Evolutionary conservation across 2,113 vertebrate genomes (phyloP), one percentile per base, ranked within the genome.

Genomic region (Notarius quadriscutis): DNA sequence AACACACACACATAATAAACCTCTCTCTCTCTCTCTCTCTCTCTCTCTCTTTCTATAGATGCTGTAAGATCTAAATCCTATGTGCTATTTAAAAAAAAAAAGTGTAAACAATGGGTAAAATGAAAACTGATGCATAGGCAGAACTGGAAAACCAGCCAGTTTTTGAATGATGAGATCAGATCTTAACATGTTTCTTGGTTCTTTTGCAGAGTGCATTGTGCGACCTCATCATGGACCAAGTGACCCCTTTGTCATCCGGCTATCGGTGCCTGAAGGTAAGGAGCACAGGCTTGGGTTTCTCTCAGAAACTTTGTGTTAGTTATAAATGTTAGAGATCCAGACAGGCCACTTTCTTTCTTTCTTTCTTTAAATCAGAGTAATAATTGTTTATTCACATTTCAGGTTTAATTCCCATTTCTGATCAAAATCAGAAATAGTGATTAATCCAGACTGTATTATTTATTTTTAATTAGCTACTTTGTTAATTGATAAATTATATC

Each of bases 211-310:
- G 34, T 41, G 14, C 60, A 83, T 96, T 97, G 96, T 96, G 95
- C 93, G 95, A 96, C 55, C 94, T 96, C 91, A 95, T 91, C 84
- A 96, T 96, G 96, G 96, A 97, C 91, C 96, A 97, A 90, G 96
- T 97, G 7, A 96, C 96, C 63, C 96, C 96, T 0, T 93, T 96
- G 63, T 95, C 95, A 1, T 94, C 83, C 71, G 83, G 92, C 77
- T 96, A 95, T 87, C 93, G 96, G 89, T 95, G 95, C 72, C 95
- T 97, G 63, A 97, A 97, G 95, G 97, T 97, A 89, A 94, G 95
- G 27, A 57, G 3, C 60, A 62, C 34, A 14, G 3, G 50, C 41
- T 50, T 18, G 1, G 9, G 22, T 22, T 81, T 30, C 14, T 20
- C 11, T 10, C 30, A 8, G 22, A 22, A 81, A 60, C 15, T 81